A percentile compares a stretch with the other conserved stretches of the same genome.
Evolutionary conservation across 2,888 invertebrate genomes (phyloP).

Genomic region (Yponomeuta malinellus): DNA sequence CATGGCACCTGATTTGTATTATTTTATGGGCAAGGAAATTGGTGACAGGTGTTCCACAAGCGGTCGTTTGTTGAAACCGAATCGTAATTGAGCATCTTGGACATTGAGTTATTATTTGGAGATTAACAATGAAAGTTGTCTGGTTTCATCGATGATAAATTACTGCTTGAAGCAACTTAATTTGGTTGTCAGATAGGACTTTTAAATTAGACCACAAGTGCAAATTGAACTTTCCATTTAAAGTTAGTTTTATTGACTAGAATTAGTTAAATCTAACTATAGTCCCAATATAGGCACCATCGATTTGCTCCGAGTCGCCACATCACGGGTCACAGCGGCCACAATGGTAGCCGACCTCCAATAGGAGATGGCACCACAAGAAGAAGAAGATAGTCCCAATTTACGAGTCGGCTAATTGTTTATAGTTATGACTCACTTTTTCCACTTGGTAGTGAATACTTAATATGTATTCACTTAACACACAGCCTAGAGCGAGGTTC

Average conservation of each 20-base stretch:
- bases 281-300: too few relatives aligned
- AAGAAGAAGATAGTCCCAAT: too few relatives aligned
- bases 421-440: too few relatives aligned
- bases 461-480: constrained; percentile 1
- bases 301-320: too few relatives aligned
- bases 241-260: too few relatives aligned
- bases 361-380: too few relatives aligned
- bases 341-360: too few relatives aligned
- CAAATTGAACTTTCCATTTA: too few relatives aligned
- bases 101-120: constrained; percentile 44
- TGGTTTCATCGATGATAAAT: constrained; percentile 17
- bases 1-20: constrained; percentile 52
- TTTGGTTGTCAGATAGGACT: not conserved
- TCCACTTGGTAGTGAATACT: not conserved
- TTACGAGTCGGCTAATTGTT: too few relatives aligned
- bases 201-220: too few relatives aligned
- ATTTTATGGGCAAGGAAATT: constrained; percentile 44
- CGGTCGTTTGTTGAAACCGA: constrained; percentile 41
- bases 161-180: not conserved
- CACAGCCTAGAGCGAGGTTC: constrained; percentile 20
- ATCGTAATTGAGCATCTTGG: constrained; percentile 30
- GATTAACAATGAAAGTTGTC: constrained; percentile 32
- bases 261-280: too few relatives aligned
- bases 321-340: too few relatives aligned
- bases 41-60: constrained; percentile 48